Percentiles rank a stretch among this genome's conserved stretches.
Evolutionary conservation across 2,113 vertebrate species (phyloP).

Genomic region (Protobothrops flavoviridis): DNA sequence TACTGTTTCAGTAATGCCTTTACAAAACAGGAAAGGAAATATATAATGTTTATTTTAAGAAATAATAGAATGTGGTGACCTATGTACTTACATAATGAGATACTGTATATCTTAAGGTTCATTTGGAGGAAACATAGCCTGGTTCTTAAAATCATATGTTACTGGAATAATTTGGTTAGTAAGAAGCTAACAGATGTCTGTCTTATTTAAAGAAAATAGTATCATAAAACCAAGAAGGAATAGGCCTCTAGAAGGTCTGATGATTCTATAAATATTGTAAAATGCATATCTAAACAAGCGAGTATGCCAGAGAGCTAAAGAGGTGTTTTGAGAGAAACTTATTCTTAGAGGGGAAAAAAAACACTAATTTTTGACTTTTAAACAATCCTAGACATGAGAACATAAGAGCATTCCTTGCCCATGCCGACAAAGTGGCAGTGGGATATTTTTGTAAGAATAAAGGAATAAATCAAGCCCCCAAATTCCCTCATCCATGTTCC

Average conservation of each 20-base stretch:
- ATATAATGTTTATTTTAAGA: background rate
- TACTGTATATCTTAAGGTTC: background rate
- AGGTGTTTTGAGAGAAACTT: background rate
- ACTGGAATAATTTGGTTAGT: background rate
- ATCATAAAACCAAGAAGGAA: conserved; percentile 24
- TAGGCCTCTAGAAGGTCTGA: background rate
- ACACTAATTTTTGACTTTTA: background rate
- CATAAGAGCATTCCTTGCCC: background rate
- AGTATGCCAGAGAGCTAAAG: conserved; percentile 20
- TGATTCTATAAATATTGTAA: background rate
- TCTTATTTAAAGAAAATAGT: conserved; percentile 8
- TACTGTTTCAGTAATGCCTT: background rate
- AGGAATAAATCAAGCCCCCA: background rate
- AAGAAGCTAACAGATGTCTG: background rate
- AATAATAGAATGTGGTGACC: background rate
- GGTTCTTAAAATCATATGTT: background rate
- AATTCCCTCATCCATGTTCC: background rate
- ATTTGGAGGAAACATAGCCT: background rate
- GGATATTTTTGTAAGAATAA: background rate
- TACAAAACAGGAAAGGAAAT: background rate
- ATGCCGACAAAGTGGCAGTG: background rate
- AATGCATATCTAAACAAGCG: background rate
- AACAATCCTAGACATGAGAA: background rate
- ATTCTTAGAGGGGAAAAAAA: background rate
- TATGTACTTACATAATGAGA: background rate